Percentiles rank a stretch among this genome's conserved stretches.
Evolutionary conservation across 2,888 invertebrate species (phyloP).

Genomic region (Cataglyphis livida): DNA sequence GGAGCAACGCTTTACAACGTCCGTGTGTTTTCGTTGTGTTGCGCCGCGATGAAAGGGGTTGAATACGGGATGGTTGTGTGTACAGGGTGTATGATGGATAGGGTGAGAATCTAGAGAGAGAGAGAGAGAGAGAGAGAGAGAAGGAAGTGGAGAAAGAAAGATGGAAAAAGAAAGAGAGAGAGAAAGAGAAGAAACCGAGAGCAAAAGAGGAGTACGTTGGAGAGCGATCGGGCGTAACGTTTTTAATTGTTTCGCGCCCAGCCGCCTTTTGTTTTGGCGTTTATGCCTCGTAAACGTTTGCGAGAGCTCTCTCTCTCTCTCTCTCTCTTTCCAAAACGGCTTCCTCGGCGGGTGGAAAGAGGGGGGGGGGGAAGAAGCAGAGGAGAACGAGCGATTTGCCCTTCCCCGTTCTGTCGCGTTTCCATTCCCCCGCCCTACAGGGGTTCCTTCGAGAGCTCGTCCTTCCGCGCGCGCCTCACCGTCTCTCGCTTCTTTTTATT

Average conservation of each 20-base stretch:
- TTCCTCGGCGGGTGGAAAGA: constrained; percentile 48
- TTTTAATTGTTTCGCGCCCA: constrained; percentile 85
- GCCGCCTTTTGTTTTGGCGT: constrained; percentile 84
- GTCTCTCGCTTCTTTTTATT: constrained; percentile 66
- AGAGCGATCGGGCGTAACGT: constrained; percentile 85
- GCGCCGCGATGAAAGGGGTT: constrained; percentile 68
- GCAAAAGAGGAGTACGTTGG: constrained; percentile 64
- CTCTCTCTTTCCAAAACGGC: constrained; percentile 48
- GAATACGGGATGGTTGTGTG: constrained; percentile 60
- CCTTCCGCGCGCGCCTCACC: constrained; percentile 51
- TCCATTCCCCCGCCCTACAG: constrained; percentile 53
- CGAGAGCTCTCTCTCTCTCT: constrained; percentile 64
- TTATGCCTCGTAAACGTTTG: constrained; percentile 83
- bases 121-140: constrained; percentile 46
- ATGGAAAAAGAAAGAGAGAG: constrained; percentile 49
- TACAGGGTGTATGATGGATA: constrained; percentile 65
- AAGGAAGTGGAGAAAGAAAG: constrained; percentile 49
- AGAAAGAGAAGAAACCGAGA: constrained; percentile 43
- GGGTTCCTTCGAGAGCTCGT: constrained; percentile 44
- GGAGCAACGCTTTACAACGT: constrained; percentile 54
- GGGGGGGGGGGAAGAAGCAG: constrained; percentile 37
- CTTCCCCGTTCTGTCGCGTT: constrained; percentile 47
- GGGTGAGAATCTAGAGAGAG: constrained; percentile 60
- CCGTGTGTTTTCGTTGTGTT: constrained; percentile 74
- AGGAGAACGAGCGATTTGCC: constrained; percentile 59